Evolutionary conservation across 1,140 invertebrate genomes (phyloP), one percentile per base, ranked within the genome.

Genomic region (Rhopalosiphum padi): DNA sequence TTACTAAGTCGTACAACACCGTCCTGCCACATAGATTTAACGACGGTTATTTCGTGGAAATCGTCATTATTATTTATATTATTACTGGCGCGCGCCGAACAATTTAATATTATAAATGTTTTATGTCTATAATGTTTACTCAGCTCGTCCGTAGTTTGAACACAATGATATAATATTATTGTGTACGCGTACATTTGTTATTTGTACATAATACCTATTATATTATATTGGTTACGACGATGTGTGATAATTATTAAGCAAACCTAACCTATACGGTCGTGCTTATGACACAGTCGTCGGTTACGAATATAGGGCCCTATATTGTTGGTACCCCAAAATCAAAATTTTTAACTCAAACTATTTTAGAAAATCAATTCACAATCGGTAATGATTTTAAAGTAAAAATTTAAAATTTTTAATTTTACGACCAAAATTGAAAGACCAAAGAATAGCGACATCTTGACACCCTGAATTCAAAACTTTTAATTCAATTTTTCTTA

Each of bases 11-110:
- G 60, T n/a, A 77, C n/a, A 35, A 77, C 60, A 77, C 8, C 15
- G 60, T n/a, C 60, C 60, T 77, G 30, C n/a, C 60, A n/a, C n/a
- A 77, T 77, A 6, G 30, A n/a, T 77, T 77, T n/a, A n/a, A 77
- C 60, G 30, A n/a, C 60, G 4, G n/a, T 15, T 77, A 18, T 77
- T 77, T 77, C n/a, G 15, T 6, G 7, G 60, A 77, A 77, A 77
- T n/a, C 30, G n/a, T 77, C n/a, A n/a, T 77, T 77, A n/a, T 77
- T 77, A 77, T 77, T 77, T 77, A n/a, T 77, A 77, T 77, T 35
- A n/a, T 77, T 77, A 35, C 60, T 35, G n/a, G 15, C 30, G 60
- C 60, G 60, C 60, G 60, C 60, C 30, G 60, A 30, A 77, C n/a
- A n/a, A 77, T 77, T 18, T 77, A 6, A 77, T 18, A n/a, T n/a